Conservation (phyloP, 1,140 invertebrate genomes). For the Gerris buenoi region DNA sequence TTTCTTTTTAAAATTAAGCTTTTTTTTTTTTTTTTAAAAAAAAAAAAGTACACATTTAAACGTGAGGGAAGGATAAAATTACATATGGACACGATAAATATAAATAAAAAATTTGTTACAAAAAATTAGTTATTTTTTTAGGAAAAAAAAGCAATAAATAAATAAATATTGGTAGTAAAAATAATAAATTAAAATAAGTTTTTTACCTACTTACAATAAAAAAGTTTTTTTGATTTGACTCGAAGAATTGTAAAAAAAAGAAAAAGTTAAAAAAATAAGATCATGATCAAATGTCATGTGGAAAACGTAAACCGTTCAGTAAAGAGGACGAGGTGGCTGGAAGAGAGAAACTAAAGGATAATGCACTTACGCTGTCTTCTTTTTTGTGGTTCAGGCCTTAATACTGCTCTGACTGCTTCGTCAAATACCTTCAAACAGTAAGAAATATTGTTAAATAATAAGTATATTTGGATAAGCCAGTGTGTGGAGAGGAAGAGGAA, state of each 20-base stretch:
- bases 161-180: neutral
- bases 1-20: too few species aligned
- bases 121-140: too few species aligned
- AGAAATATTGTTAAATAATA: too few species aligned
- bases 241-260: neutral
- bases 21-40: too few species aligned
- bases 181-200: neutral
- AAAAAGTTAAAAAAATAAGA: neutral
- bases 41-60: too few species aligned
- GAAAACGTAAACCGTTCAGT: neutral
- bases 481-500: too few species aligned
- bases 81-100: too few species aligned
- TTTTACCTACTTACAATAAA: neutral
- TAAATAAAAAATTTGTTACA: too few species aligned
- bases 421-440: conserved; percentile 83
- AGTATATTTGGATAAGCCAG: too few species aligned
- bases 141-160: too few species aligned
- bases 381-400: conserved; percentile 83
- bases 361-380: conserved; percentile 80
- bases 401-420: conserved; percentile 85
- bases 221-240: neutral
- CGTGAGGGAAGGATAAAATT: too few species aligned
- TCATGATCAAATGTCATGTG: neutral
- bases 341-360: conserved; percentile 56
- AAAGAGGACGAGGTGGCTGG: neutral